Conservation (phyloP, 2,797 vertebrate species). For the Channa striata region DNA sequence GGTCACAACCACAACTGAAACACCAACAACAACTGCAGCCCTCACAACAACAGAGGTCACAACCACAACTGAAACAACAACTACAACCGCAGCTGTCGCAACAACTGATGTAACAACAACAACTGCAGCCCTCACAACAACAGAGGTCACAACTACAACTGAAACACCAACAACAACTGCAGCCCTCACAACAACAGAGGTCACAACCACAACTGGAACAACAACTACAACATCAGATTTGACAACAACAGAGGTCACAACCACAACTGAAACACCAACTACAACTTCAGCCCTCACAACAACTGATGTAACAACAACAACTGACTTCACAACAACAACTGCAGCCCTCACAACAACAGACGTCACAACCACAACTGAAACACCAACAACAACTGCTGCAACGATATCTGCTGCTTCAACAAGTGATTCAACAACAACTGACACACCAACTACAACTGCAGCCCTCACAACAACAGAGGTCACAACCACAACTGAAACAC, state of each 20-base stretch:
- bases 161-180: no score
- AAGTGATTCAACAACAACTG: no score
- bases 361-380: neutral
- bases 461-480: no score
- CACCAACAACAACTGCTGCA: no score
- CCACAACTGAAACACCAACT: neutral
- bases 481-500: no score
- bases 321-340: neutral
- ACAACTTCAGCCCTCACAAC: neutral
- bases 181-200: no score
- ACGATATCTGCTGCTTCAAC: neutral
- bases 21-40: no score
- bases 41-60: neutral
- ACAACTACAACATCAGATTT: neutral
- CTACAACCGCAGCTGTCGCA: no score
- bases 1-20: no score
- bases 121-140: no score
- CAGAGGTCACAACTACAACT: fast-evolving
- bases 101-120: no score
- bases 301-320: neutral
- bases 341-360: neutral
- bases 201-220: neutral
- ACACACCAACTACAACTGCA: neutral
- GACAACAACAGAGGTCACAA: neutral
- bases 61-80: neutral